These are phyloP conservation scores for Callosobruchus maculatus DNA, from an alignment of 2,888 invertebrate species.

Conservation along the genomic window DNA sequence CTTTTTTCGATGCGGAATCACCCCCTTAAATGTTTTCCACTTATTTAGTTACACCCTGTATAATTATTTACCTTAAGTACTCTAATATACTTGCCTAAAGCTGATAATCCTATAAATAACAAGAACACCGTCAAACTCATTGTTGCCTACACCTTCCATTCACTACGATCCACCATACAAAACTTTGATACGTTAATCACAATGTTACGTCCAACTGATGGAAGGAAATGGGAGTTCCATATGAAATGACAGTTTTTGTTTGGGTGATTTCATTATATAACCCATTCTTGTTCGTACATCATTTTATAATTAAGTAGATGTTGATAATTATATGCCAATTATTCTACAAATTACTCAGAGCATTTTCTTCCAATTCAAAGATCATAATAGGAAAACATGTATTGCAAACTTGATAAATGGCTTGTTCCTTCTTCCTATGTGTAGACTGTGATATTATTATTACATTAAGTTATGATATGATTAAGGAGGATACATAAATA, in stretches of 20 bases:
- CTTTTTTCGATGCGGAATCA: too few relatives aligned
- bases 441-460: not conserved
- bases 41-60: too few relatives aligned
- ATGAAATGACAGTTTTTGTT: not conserved
- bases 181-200: not conserved
- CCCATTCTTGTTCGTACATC: not conserved
- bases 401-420: not conserved
- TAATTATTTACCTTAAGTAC: too few relatives aligned
- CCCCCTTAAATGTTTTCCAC: too few relatives aligned
- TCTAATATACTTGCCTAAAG: not conserved
- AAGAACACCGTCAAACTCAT: not conserved
- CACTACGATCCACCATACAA: not conserved
- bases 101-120: not conserved
- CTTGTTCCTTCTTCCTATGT: too few relatives aligned
- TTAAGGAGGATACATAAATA: not conserved
- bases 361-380: not conserved
- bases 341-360: not conserved
- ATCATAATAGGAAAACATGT: not conserved
- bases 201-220: not conserved
- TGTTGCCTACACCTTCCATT: not conserved
- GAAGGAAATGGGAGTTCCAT: not conserved
- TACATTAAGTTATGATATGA: not conserved
- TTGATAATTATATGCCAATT: not conserved
- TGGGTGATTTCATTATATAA: not conserved
- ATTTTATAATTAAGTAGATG: not conserved